Evolutionary conservation across 2,888 invertebrate genomes (phyloP).

Genomic region (Eupithecia centaureata): DNA sequence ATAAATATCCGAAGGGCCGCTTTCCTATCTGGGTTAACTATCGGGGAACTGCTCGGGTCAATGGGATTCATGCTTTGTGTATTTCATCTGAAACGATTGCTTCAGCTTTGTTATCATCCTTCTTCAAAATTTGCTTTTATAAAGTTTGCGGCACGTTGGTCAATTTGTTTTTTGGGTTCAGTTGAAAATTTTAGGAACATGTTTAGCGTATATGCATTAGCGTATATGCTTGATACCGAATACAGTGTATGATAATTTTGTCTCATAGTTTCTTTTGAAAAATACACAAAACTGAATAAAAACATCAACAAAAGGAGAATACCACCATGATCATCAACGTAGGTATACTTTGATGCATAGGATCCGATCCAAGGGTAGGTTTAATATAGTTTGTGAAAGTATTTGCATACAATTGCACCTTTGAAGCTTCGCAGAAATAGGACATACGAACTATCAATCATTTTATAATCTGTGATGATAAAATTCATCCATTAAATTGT

Average conservation of each 20-base stretch:
- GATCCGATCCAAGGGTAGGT: conserved; percentile 23
- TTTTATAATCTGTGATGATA: conserved; percentile 40
- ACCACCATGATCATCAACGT: too few relatives aligned
- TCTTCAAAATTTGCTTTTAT: not conserved
- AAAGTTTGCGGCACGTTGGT: not conserved
- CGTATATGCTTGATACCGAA: too few relatives aligned
- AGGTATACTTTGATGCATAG: conserved; percentile 5
- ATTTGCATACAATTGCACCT: conserved; percentile 60
- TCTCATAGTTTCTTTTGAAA: not conserved
- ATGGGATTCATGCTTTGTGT: conserved; percentile 46
- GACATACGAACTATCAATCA: conserved; percentile 38
- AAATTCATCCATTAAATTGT: conserved; percentile 37
- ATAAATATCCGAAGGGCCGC: conserved; percentile 76
- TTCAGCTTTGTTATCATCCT: conserved; percentile 11
- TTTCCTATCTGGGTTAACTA: conserved; percentile 76
- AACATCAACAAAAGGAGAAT: not conserved
- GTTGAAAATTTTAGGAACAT: not conserved
- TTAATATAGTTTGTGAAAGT: conserved; percentile 32
- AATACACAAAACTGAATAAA: not conserved
- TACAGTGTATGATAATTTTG: too few relatives aligned
- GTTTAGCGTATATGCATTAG: too few relatives aligned
- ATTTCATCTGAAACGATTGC: conserved; percentile 25
- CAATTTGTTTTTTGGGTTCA: not conserved
- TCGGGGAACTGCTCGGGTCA: conserved; percentile 49
- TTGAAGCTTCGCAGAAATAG: conserved; percentile 45